Evolutionary conservation across 2,888 invertebrate genomes (phyloP), one percentile per base, ranked within the genome.

Genomic region (Thelaira solivaga): DNA sequence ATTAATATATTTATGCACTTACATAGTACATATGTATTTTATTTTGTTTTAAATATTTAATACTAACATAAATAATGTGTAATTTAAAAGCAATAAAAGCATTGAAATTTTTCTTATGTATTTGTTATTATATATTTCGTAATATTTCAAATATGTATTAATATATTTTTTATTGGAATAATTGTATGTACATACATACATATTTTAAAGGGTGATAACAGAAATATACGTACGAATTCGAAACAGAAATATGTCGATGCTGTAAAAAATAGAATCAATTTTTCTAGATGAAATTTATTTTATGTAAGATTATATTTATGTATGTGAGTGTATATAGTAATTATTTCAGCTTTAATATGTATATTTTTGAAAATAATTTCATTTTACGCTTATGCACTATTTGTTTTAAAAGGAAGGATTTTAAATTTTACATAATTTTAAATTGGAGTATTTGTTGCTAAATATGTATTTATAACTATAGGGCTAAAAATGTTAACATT

Each of bases 61-160:
- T 69, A 59, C 65, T 51, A 39, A 82, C 82, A 81, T 82, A 85
- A 85, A 84, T 83, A 81, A 82, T 53, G 53, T 76, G 62, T 57
- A 47, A 64, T 77, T 79, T 72, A 78, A 82, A 76, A 83, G 83
- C 83, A 84, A 83, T 82, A 82, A 83, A 84, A 83, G 83, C 83
- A 83, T 84, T 83, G 83, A 81, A 69, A 65, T 59, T 64, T 55
- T 41, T 31, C 31, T 39, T 13, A 41, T 57, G 29, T 64, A 22
- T 59, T 11, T 7, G 6, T 29, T 2, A 13, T 34, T 34, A 6
- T 43, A 26, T 5, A 26, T 45, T 43, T 43, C 36, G 8, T 10
- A 53, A 36, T 18, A 13, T 34, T 55, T 45, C 5, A 26, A 68
- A 18, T 41, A 18, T n/a, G n/a, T n/a, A n/a, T n/a, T n/a, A n/a